Evolutionary conservation across 2,797 vertebrate genomes (phyloP), one percentile per base, ranked within the genome.

Genomic region (Moxostoma hubbsi): DNA sequence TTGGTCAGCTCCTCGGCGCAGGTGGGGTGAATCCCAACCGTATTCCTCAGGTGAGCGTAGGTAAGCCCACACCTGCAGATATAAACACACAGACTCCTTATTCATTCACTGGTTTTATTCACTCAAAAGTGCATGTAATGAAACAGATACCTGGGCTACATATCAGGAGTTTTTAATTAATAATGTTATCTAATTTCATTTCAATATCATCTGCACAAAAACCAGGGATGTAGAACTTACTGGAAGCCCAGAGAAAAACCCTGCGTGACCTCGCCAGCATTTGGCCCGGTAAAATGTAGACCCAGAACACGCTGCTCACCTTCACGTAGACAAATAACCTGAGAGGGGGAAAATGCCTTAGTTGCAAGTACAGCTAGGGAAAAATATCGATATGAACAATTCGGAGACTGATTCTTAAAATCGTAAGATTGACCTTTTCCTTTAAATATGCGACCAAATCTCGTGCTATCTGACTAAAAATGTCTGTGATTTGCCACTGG

Each of bases 221-320:
- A 57, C 47, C 16, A 18, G 51, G 43, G 53, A 51, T 13, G 43
- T 24, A 36, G 1, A 50, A 91, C 96, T 96, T 93, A 99, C 97
- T 94, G 95, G 84, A 99, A 90, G 88, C 92, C 95, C 86, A 99
- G 70, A 82, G 97, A 93, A 86, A 99, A 99, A 85, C 98, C 98
- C 86, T 99, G 98, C 58, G 92, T 95, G 78, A 99, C 96, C 91
- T 99, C 97, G 18, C 98, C 97, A 2, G 98, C 97, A 0, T 93
- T 97, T 84, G 96, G 97, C 67, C 98, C 97, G 0, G 95, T 96
- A 87, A 98, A 97, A 88, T 99, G 98, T 80, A 99, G 91, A 85
- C 98, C 97, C 70, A 99, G 88, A 83, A 99, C 95, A 80, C 84
- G 92, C 88, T 96, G 95, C 8, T 93, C 90, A 54, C 92, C 90